Conservation (phyloP, 2,113 vertebrate genomes). For the Poeciliopsis turrubarensis region DNA sequence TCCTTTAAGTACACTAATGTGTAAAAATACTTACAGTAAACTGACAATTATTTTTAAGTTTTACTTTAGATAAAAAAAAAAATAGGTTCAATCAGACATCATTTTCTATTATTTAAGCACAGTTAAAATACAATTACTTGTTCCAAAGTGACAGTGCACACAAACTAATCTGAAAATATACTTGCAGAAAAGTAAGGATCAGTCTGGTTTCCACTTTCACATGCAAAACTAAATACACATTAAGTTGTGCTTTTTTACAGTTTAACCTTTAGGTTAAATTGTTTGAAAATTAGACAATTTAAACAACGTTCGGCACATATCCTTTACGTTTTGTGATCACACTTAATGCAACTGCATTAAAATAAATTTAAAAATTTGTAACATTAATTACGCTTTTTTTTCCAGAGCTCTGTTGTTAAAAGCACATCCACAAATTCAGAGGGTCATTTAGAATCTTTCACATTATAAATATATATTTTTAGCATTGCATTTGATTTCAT, state of each 20-base stretch:
- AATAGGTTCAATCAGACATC: too few species aligned
- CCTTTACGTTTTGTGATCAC: not conserved
- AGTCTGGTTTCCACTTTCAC: too few species aligned
- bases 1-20: too few species aligned
- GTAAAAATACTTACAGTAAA: too few species aligned
- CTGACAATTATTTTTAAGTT: too few species aligned
- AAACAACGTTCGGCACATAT: not conserved
- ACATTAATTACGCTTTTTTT: not conserved
- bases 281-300: not conserved
- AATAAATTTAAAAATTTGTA: not conserved
- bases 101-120: too few species aligned
- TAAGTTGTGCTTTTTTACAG: not conserved
- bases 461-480: not conserved
- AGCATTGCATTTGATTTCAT: not conserved
- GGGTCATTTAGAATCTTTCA: not conserved
- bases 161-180: not conserved
- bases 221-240: not conserved
- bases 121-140: too few species aligned
- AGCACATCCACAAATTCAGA: not conserved
- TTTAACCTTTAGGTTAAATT: too few species aligned
- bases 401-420: not conserved
- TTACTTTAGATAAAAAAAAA: too few species aligned
- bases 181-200: not conserved
- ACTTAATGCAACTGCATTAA: not conserved
- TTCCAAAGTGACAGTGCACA: not conserved